Percentiles rank a stretch among this genome's conserved stretches.
phyloP scores from a whole-genome alignment of 2,113 vertebrate genomes.

The Shinisaurus crocodilurus region DNA sequence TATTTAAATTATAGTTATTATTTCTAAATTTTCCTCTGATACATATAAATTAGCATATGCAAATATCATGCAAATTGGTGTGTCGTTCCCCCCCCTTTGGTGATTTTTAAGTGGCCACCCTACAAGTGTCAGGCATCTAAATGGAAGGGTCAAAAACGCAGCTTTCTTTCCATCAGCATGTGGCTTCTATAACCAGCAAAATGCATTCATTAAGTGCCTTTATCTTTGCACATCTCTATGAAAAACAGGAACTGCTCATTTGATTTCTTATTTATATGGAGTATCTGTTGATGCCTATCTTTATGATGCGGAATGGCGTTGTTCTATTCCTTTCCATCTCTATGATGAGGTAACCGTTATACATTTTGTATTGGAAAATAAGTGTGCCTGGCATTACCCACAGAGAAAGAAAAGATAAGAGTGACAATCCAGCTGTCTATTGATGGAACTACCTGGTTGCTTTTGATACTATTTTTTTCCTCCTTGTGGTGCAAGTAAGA shows the following conservation, averaged over 20 bases:
- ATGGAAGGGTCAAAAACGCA: conserved; percentile 1
- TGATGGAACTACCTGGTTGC: not conserved
- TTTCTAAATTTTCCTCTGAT: too few relatives aligned
- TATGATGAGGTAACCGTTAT: not conserved
- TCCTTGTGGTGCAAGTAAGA: not conserved
- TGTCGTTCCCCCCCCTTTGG: too few relatives aligned
- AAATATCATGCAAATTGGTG: too few relatives aligned
- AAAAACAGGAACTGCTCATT: not conserved
- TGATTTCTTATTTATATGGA: too few relatives aligned
- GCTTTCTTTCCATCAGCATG: not conserved
- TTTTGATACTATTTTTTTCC: not conserved
- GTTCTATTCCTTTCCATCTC: not conserved
- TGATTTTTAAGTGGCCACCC: too few relatives aligned
- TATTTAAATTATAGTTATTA: too few relatives aligned
- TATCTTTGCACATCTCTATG: not conserved
- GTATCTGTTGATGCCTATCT: not conserved
- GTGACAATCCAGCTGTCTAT: not conserved
- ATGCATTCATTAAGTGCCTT: not conserved
- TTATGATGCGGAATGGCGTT: not conserved
- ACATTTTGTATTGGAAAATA: not conserved
- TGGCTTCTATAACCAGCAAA: not conserved
- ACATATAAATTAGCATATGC: too few relatives aligned
- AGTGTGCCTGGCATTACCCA: not conserved
- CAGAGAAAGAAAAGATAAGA: not conserved
- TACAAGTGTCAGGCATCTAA: conserved; percentile 33